A percentile compares a stretch with the other conserved stretches of the same genome.
These are phyloP conservation scores for Meteorus sp. DNA, from an alignment of 1,140 invertebrate species.

Conservation along the genomic window DNA sequence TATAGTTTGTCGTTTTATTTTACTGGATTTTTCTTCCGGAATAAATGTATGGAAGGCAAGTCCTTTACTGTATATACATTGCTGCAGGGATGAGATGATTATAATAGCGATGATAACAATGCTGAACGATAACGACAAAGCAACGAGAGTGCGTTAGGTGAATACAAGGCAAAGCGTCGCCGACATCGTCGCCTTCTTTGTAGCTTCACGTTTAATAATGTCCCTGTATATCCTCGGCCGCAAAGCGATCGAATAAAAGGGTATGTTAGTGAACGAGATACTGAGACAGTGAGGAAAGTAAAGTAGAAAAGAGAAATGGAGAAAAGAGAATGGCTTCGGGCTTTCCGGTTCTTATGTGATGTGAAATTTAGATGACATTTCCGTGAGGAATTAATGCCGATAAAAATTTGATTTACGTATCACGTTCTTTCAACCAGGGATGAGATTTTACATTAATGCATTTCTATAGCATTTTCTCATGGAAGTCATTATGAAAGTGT, in stretches of 20 bases:
- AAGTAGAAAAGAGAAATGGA: not conserved
- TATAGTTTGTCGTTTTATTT: constrained; percentile 16
- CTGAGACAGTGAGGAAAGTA: too few species aligned
- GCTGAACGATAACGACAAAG: constrained; percentile 31
- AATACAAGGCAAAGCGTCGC: constrained; percentile 24
- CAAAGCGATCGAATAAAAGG: not conserved
- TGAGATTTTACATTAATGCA: not conserved
- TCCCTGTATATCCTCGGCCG: constrained; percentile 4
- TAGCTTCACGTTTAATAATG: constrained; percentile 27
- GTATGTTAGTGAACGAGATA: not conserved
- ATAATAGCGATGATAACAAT: constrained; percentile 27
- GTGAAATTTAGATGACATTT: not conserved
- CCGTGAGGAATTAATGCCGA: not conserved
- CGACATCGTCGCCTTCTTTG: constrained; percentile 11
- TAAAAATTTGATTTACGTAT: constrained; percentile 13
- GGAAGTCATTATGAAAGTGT: not conserved
- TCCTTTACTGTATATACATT: not conserved
- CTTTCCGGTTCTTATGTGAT: constrained; percentile 2
- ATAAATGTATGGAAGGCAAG: not conserved
- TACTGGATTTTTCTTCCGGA: not conserved
- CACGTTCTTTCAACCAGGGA: not conserved
- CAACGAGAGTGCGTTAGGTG: too few species aligned
- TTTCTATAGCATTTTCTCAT: not conserved
- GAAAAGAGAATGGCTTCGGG: constrained; percentile 7
- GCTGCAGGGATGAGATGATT: constrained; percentile 22